A percentile compares a stretch with the other conserved stretches of the same genome.
Conservation (phyloP, 2,888 invertebrate species). For the Trissonchulus latispiculum region DNA sequence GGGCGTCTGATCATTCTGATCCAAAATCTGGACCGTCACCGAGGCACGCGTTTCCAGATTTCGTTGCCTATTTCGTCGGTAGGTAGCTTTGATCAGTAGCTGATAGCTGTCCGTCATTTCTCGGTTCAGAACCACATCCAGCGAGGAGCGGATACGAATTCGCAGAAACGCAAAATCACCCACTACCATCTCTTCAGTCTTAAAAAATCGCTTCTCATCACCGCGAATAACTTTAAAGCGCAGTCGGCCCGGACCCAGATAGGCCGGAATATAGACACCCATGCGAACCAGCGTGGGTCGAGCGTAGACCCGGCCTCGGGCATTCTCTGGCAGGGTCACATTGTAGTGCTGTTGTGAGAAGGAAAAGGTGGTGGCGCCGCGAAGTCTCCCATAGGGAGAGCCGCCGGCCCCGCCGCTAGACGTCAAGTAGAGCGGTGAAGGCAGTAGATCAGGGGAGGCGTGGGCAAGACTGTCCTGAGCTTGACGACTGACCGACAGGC, state of each 20-base stretch:
- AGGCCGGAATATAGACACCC: slow-evolving; percentile 24
- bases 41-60: slow-evolving; percentile 37
- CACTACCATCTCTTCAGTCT: slow-evolving; percentile 52
- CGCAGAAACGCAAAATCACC: slow-evolving; percentile 90
- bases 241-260: slow-evolving; percentile 29
- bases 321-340: slow-evolving; percentile 82
- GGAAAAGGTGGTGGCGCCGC: slow-evolving; percentile 54
- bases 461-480: too few species aligned
- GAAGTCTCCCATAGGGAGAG: too few species aligned
- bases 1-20: slow-evolving; percentile 52
- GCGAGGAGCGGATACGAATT: slow-evolving; percentile 74
- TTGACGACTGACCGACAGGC: too few species aligned
- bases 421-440: too few species aligned
- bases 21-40: slow-evolving; percentile 40
- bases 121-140: slow-evolving; percentile 77
- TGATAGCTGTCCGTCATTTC: slow-evolving; percentile 68
- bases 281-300: slow-evolving; percentile 47
- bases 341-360: slow-evolving; percentile 69
- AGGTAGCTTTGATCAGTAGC: slow-evolving; percentile 59
- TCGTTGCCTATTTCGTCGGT: slow-evolving; percentile 47
- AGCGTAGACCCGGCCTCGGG: slow-evolving; percentile 70
- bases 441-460: too few species aligned
- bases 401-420: too few species aligned
- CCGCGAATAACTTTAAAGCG: slow-evolving; percentile 71
- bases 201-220: slow-evolving; percentile 79